A percentile compares a stretch with the other conserved stretches of the same genome.
Evolutionary conservation across 2,113 vertebrate species (phyloP).

Genomic region (Rhinopomastus cyanomelas): DNA sequence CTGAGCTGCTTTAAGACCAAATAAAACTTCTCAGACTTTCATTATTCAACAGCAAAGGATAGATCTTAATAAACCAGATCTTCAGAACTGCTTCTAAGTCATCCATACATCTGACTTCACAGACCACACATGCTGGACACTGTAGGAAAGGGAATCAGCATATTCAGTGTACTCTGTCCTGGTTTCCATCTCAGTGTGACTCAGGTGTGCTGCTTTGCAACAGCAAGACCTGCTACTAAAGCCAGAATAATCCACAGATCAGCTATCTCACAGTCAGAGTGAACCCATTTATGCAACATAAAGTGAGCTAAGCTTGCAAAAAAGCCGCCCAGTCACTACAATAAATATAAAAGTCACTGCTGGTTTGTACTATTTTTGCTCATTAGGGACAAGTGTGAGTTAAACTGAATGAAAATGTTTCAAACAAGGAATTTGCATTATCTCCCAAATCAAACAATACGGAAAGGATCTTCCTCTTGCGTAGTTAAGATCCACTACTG

Average conservation of each 20-base stretch:
- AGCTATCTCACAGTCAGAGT: not conserved
- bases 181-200: not conserved
- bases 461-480: not conserved
- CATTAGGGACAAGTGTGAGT: not conserved
- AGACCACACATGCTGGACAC: not conserved
- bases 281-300: not conserved
- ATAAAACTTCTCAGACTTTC: not conserved
- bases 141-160: not conserved
- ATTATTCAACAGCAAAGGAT: constrained; percentile 17
- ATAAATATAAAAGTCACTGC: not conserved
- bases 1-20: not conserved
- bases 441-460: not conserved
- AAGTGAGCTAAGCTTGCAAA: not conserved
- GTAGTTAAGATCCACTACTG: not conserved
- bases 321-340: not conserved
- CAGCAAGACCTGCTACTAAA: not conserved
- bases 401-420: not conserved
- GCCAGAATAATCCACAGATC: not conserved
- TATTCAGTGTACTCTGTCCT: not conserved
- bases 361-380: not conserved
- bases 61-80: constrained; percentile 32
- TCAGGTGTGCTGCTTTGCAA: not conserved
- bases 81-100: not conserved
- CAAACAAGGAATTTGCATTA: not conserved
- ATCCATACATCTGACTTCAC: not conserved